phyloP scores from a whole-genome alignment of 2,888 invertebrate species.

The Acanthopleura granulata region DNA sequence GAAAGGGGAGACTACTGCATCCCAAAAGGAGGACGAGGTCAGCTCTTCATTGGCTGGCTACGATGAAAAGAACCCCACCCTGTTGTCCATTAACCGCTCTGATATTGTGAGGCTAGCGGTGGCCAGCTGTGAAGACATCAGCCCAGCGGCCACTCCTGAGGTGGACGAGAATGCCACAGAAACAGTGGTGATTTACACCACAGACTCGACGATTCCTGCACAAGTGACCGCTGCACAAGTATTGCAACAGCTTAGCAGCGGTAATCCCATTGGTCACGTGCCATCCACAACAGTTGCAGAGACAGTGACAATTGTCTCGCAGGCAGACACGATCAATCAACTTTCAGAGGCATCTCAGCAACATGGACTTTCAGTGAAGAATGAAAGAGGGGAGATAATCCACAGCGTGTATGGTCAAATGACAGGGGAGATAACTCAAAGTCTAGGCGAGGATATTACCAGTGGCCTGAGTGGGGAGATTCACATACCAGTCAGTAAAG shows the following conservation, averaged over 20 bases:
- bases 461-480: neutral
- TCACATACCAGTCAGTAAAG: neutral
- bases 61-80: neutral
- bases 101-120: constrained; percentile 8
- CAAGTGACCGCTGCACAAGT: constrained; percentile 10
- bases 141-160: neutral
- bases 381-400: no score
- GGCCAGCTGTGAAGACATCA: neutral
- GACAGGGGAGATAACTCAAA: no score
- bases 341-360: neutral
- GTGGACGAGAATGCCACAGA: neutral
- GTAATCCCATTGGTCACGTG: neutral
- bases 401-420: no score
- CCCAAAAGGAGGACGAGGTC: neutral
- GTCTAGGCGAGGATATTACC: neutral
- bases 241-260: neutral
- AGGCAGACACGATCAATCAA: neutral
- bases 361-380: neutral
- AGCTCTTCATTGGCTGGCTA: neutral
- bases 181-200: constrained; percentile 5
- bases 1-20: neutral
- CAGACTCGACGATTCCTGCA: neutral
- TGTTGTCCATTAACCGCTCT: neutral
- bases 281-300: neutral
- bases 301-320: neutral